phyloP scores from a whole-genome alignment of 2,888 invertebrate species.

The Artemia sinica region DNA sequence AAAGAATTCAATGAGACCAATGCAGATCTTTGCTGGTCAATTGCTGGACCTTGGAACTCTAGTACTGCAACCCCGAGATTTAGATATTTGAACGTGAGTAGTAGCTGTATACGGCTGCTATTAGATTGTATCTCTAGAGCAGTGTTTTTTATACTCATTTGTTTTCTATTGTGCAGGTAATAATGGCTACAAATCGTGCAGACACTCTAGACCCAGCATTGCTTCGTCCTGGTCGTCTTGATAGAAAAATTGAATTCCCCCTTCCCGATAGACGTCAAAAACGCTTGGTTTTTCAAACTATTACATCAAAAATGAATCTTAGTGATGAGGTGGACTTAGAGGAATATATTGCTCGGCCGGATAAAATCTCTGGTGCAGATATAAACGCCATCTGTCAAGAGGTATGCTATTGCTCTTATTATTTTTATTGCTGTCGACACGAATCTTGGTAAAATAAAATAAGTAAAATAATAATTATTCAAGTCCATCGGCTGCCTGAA shows the following conservation, averaged over 20 bases:
- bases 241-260: conserved; percentile 97
- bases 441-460: too few relatives aligned
- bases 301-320: conserved; percentile 89
- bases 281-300: conserved; percentile 91
- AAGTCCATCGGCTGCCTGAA: too few relatives aligned
- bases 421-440: too few relatives aligned
- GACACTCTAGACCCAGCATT: conserved; percentile 97
- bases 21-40: not conserved
- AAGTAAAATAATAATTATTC: too few relatives aligned
- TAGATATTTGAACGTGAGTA: not conserved
- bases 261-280: conserved; percentile 77
- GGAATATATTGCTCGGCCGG: conserved; percentile 95
- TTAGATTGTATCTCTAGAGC: not conserved
- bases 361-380: conserved; percentile 96
- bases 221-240: conserved; percentile 81
- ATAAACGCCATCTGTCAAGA: conserved; percentile 99
- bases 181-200: conserved; percentile 91
- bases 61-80: not conserved
- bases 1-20: too few relatives aligned
- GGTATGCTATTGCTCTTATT: conserved; percentile 30
- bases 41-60: not conserved
- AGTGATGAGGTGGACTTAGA: conserved; percentile 97
- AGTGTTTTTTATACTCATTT: conserved; percentile 1
- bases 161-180: conserved; percentile 38
- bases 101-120: not conserved